Conservation (phyloP, 2,888 invertebrate species). For the Synanthedon vespiformis region DNA sequence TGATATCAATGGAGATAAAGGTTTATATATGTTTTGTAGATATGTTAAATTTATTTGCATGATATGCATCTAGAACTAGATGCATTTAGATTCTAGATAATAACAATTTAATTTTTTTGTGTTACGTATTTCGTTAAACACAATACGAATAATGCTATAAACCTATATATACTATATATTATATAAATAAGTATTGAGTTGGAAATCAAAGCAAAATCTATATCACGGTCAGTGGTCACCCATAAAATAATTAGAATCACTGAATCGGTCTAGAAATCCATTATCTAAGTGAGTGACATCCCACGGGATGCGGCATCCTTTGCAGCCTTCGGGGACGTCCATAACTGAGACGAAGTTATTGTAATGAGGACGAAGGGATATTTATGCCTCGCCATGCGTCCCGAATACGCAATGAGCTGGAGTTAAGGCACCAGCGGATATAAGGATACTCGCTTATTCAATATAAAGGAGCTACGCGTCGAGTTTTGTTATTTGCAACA, state of each 20-base stretch:
- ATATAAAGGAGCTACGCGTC: conserved; percentile 27
- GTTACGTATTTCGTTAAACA: no score
- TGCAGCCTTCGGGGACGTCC: conserved; percentile 46
- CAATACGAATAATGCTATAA: no score
- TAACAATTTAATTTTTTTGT: no score
- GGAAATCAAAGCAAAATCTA: neutral
- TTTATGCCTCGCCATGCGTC: conserved; percentile 60
- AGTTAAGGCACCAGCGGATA: conserved; percentile 8
- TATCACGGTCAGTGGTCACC: neutral
- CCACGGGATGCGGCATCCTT: conserved; percentile 47
- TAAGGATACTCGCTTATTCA: conserved; percentile 24
- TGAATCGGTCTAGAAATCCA: conserved; percentile 51
- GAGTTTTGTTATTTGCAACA: conserved; percentile 28
- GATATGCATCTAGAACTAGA: no score
- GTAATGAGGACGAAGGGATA: conserved; percentile 66
- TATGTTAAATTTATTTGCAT: no score
- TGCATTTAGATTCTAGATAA: no score
- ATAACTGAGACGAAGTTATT: conserved; percentile 47
- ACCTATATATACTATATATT: neutral
- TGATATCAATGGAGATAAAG: no score
- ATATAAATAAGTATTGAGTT: neutral
- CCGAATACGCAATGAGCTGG: conserved; percentile 54
- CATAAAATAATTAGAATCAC: conserved; percentile 36
- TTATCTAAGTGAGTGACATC: conserved; percentile 55
- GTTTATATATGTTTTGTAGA: no score